Evolutionary conservation across 2,888 invertebrate genomes (phyloP).

Genomic region (Microplitis manilae): DNA sequence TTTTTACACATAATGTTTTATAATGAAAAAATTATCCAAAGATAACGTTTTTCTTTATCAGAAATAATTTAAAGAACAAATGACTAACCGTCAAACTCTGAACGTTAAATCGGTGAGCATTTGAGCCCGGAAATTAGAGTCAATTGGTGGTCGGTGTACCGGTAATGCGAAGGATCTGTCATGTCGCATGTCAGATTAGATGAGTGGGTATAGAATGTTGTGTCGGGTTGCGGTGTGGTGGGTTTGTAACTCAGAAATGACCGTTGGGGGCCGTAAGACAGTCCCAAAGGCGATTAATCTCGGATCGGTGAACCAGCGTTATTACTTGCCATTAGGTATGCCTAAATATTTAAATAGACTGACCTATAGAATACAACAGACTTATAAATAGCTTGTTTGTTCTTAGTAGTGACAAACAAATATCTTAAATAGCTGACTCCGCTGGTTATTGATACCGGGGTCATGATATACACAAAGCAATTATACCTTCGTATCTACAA

Average conservation of each 20-base stretch:
- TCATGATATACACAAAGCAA: background rate
- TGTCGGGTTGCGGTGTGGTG: slow-evolving; percentile 30
- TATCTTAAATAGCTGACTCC: background rate
- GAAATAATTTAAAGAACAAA: too few species aligned
- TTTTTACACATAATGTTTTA: too few species aligned
- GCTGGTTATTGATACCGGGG: background rate
- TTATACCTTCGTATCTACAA: background rate
- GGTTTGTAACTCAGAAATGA: slow-evolving; percentile 45
- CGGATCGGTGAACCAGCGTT: slow-evolving; percentile 14
- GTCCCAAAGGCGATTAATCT: slow-evolving; percentile 36
- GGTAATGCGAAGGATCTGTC: slow-evolving; percentile 55
- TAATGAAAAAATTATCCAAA: too few species aligned
- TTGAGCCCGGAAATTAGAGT: slow-evolving; percentile 51
- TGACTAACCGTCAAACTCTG: too few species aligned
- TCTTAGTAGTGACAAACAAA: slow-evolving; percentile 2
- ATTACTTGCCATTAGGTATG: slow-evolving; percentile 3
- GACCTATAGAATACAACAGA: background rate
- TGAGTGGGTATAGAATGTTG: slow-evolving; percentile 42
- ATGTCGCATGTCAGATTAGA: slow-evolving; percentile 61
- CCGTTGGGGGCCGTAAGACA: slow-evolving; percentile 36
- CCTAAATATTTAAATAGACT: slow-evolving; percentile 6
- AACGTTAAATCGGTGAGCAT: slow-evolving; percentile 1
- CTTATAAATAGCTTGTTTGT: slow-evolving; percentile 1
- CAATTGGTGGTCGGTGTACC: slow-evolving; percentile 52
- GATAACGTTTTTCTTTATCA: too few species aligned